phyloP scores from a whole-genome alignment of 2,797 vertebrate genomes.

The Australoheros facetus region DNA sequence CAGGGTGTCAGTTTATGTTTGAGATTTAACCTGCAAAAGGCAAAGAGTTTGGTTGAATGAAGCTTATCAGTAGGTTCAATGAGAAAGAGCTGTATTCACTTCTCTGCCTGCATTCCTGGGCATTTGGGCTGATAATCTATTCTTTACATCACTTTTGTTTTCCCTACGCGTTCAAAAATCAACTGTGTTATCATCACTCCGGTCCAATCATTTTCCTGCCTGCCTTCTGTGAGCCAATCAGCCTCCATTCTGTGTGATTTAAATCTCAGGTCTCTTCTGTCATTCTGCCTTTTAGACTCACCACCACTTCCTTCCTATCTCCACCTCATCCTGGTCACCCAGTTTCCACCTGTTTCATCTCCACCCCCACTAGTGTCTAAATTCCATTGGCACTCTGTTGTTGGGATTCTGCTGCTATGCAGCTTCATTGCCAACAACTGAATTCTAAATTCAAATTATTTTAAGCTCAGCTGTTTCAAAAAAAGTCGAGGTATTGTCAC shows the following conservation, averaged over 20 bases:
- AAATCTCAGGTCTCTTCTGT: background rate
- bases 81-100: background rate
- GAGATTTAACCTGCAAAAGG: background rate
- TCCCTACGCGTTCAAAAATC: background rate
- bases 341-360: background rate
- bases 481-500: too few species aligned
- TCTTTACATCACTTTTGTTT: background rate
- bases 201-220: background rate
- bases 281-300: background rate
- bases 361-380: background rate
- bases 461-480: too few species aligned
- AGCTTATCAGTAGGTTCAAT: background rate
- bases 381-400: too few species aligned
- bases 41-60: too few species aligned
- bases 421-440: too few species aligned
- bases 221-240: background rate
- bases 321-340: background rate
- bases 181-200: background rate
- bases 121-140: background rate
- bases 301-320: too few species aligned
- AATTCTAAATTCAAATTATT: too few species aligned
- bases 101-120: background rate
- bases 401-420: too few species aligned
- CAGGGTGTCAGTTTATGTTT: background rate
- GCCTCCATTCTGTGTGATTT: background rate